Evolutionary conservation across 1,140 invertebrate genomes (phyloP).

Genomic region (honey bee (Apis mellifera)): DNA sequence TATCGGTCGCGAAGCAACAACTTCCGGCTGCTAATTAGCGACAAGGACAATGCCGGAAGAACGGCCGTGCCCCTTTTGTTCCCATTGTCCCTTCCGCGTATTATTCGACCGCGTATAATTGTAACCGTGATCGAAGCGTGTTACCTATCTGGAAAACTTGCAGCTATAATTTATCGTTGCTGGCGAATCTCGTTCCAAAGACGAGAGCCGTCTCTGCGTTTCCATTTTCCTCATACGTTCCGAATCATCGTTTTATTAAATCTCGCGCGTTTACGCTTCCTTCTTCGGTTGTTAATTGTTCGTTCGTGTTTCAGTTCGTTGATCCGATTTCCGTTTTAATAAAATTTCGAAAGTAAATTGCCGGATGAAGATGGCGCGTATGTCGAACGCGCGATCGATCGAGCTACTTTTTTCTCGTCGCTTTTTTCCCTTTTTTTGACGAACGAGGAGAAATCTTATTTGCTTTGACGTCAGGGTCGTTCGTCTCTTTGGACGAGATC

Average conservation of each 20-base stretch:
- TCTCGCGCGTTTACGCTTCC: not conserved
- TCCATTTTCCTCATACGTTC: too few species aligned
- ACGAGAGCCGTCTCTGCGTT: not conserved
- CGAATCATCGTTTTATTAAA: slow-evolving; percentile 12
- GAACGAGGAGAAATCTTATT: slow-evolving; percentile 33
- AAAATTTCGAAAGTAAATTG: too few species aligned
- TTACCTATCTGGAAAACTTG: slow-evolving; percentile 14
- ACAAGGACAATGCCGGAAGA: slow-evolving; percentile 38
- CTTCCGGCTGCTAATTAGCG: slow-evolving; percentile 45
- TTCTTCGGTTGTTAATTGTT: too few species aligned
- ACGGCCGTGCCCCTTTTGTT: slow-evolving; percentile 24
- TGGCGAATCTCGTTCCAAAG: not conserved
- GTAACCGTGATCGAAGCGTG: slow-evolving; percentile 30
- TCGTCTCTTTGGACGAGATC: slow-evolving; percentile 45
- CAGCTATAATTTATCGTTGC: not conserved
- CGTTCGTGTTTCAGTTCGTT: too few species aligned
- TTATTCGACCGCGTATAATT: slow-evolving; percentile 39
- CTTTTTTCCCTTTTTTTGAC: too few species aligned
- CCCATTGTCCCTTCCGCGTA: slow-evolving; percentile 31
- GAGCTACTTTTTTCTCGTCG: not conserved
- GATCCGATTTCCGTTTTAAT: too few species aligned
- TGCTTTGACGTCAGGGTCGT: slow-evolving; percentile 28
- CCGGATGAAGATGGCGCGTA: too few species aligned
- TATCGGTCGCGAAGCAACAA: slow-evolving; percentile 15
- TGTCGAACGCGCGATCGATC: not conserved